A percentile compares a stretch with the other conserved stretches of the same genome.
Evolutionary conservation across 2,113 vertebrate genomes (phyloP).

Genomic region (Phainopepla nitens): DNA sequence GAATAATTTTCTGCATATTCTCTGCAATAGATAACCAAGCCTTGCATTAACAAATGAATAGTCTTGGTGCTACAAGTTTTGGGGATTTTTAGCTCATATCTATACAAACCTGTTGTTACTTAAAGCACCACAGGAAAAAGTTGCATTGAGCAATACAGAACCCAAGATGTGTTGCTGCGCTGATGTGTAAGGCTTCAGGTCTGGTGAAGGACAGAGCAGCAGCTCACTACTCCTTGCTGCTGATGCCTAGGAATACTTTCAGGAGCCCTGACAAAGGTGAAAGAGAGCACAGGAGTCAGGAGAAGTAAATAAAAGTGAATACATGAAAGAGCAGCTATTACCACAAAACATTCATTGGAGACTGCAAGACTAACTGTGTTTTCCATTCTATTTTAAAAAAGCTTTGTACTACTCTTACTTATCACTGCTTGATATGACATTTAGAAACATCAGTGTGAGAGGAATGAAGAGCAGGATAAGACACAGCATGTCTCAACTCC

Average conservation of each 20-base stretch:
- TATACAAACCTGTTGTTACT: background rate
- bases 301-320: background rate
- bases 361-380: background rate
- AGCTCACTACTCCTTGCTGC: background rate
- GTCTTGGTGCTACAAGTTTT: background rate
- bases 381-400: background rate
- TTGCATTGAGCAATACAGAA: background rate
- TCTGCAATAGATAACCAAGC: background rate
- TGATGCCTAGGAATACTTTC: background rate
- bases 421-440: background rate
- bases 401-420: background rate
- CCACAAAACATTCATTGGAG: background rate
- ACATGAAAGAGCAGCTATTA: background rate
- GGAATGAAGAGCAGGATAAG: background rate
- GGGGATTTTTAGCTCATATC: background rate
- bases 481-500: background rate
- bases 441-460: background rate
- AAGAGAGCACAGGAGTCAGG: background rate
- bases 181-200: background rate
- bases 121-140: background rate
- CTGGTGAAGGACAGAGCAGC: background rate
- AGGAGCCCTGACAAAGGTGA: background rate
- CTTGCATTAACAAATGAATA: background rate
- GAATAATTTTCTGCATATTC: background rate
- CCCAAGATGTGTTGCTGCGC: background rate